phyloP scores from a whole-genome alignment of 2,113 vertebrate genomes.

The Corythaeola cristata region DNA sequence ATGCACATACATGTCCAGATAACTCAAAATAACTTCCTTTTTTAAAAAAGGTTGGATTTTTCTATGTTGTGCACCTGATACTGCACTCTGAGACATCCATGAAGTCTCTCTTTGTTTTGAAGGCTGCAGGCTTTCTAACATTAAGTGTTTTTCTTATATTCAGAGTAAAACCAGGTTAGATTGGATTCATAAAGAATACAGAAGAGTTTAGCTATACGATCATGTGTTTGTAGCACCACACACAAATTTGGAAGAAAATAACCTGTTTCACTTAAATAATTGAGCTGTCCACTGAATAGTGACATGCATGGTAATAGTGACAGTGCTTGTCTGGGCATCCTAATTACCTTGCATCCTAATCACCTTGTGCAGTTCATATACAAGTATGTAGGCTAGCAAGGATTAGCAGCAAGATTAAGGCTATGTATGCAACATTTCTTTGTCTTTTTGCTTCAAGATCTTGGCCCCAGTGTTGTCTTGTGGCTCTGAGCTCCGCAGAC shows the following conservation, averaged over 20 bases:
- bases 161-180: neutral
- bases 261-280: neutral
- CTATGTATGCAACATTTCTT: neutral
- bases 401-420: neutral
- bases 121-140: neutral
- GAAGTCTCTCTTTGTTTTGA: neutral
- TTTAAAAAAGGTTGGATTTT: neutral
- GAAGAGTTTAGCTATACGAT: neutral
- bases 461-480: neutral
- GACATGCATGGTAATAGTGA: neutral
- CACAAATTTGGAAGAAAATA: neutral
- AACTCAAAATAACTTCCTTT: neutral
- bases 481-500: neutral
- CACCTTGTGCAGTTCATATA: neutral
- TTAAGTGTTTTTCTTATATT: neutral
- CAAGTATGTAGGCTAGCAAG: neutral
- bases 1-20: neutral
- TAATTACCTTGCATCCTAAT: neutral
- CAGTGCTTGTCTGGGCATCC: neutral
- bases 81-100: neutral
- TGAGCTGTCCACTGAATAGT: neutral
- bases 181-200: neutral
- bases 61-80: neutral
- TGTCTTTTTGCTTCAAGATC: neutral
- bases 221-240: neutral